Percentiles rank a stretch among this genome's conserved stretches.
Evolutionary conservation across 2,888 invertebrate genomes (phyloP).

Genomic region (Argyresthia albistria): DNA sequence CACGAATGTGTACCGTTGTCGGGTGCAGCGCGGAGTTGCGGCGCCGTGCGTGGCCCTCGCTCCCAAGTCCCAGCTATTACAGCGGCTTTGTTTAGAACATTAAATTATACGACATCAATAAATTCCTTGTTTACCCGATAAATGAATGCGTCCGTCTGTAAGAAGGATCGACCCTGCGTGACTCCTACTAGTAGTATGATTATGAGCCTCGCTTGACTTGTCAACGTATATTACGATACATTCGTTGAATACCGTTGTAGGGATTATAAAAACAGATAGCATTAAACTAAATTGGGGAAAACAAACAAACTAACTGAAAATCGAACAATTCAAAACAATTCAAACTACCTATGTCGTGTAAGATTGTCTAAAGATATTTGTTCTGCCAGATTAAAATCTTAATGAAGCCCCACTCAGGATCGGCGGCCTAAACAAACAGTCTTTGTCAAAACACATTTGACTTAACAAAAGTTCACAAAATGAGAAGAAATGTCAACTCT

Average conservation of each 20-base stretch:
- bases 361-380: neutral
- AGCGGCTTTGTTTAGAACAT: constrained; percentile 66
- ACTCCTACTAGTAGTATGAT: constrained; percentile 2
- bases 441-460: constrained; percentile 57
- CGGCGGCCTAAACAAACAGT: constrained; percentile 51
- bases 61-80: constrained; percentile 20
- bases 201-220: constrained; percentile 8
- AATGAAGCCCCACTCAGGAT: constrained; percentile 31
- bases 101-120: constrained; percentile 69
- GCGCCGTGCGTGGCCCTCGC: constrained; percentile 15
- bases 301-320: neutral
- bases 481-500: constrained; percentile 59
- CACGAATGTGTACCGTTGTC: constrained; percentile 32
- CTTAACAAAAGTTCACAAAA: constrained; percentile 42
- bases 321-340: neutral
- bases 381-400: constrained; percentile 27
- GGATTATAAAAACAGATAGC: neutral
- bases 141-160: constrained; percentile 48
- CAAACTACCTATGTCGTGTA: too few relatives aligned
- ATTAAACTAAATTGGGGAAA: neutral
- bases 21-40: constrained; percentile 15
- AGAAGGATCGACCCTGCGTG: constrained; percentile 26
- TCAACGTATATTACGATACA: neutral
- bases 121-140: constrained; percentile 66
- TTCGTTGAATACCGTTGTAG: neutral